These are phyloP conservation scores for Pyrgilauda ruficollis DNA, from an alignment of 2,113 vertebrate species.

Conservation along the genomic window DNA sequence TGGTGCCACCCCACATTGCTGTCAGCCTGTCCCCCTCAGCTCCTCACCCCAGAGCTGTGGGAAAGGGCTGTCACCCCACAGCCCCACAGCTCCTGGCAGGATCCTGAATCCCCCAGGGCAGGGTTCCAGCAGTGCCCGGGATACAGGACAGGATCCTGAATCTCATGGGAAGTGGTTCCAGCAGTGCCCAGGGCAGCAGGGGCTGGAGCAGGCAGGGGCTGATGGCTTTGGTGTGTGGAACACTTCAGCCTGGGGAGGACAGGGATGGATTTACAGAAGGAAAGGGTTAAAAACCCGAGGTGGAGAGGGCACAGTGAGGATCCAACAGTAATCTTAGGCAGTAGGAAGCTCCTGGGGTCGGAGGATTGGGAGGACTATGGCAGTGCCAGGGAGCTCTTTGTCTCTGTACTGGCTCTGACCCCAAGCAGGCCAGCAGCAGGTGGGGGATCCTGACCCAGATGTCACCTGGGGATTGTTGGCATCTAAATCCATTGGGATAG, in stretches of 20 bases:
- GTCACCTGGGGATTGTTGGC: not conserved
- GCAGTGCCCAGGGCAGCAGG: not conserved
- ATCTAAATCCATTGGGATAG: not conserved
- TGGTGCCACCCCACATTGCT: rapidly evolving
- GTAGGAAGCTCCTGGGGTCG: rapidly evolving
- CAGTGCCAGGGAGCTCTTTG: not conserved
- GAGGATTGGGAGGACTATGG: not conserved
- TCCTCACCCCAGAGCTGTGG: rapidly evolving
- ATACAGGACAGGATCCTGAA: not conserved
- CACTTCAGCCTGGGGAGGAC: not conserved
- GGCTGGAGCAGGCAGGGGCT: not conserved
- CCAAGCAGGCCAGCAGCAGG: not conserved
- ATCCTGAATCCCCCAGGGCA: rapidly evolving
- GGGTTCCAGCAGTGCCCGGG: rapidly evolving
- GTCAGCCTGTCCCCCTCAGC: rapidly evolving
- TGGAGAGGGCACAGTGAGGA: not conserved
- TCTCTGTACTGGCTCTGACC: not conserved
- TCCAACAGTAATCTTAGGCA: not conserved
- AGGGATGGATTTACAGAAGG: not conserved
- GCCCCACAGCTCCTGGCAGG: not conserved
- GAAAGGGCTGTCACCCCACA: not conserved
- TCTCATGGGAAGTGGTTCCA: not conserved
- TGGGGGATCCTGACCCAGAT: not conserved
- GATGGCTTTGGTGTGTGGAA: not conserved
- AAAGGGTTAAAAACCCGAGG: not conserved